Base-by-base conservation (phyloP, 2,888 invertebrate genomes). In the Pristionchus maxplancki region DNA sequence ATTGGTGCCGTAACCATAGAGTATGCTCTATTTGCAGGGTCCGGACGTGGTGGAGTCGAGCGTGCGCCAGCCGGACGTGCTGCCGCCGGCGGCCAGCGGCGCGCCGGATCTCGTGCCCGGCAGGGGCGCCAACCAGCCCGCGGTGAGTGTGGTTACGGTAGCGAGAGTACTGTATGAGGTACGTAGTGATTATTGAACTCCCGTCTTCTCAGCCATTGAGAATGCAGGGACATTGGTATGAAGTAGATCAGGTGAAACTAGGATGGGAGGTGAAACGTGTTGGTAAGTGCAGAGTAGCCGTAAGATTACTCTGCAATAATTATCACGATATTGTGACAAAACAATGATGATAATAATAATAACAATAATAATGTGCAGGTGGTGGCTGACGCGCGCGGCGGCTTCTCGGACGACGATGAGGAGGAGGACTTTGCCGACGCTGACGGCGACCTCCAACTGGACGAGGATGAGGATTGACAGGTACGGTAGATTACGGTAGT, bases 381-480 rank as follows among this genome's bases (percentile, higher is more conserved):
- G 71, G 90, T 90, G 78, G 89, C 88, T 15, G 90, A 89, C 74
- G 88, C 89, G 44, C 78, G 92, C 90, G 34, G 93, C 90, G 87
- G 89, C 53, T 91, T 91, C 91, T 91, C 91, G 13, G 91, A 92
- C 67, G 92, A 94, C 31, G 92, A 90, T 67, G 87, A 87, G 31
- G 91, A 92, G 40, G 87, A 87, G 37, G 91, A 93, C 40, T 93
- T 93, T 89, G 89, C 93, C 86, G 91, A 94, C 88, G 87, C 94
- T 84, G 91, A 94, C 88, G 87, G 93, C 82, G 92, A 93, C 84
- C 89, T 94, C 88, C 91, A 93, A 67, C 89, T 94, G 58, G 93
- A 92, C 83, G 93, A 94, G 62, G 89, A 89, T 9, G 93, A 93
- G 89, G 93, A 93, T 90, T 93, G 92, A 93, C 93, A 92, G 44